These are phyloP conservation scores for Liodrosophila aerea DNA, from an alignment of 2,888 invertebrate genomes.

Conservation along the genomic window DNA sequence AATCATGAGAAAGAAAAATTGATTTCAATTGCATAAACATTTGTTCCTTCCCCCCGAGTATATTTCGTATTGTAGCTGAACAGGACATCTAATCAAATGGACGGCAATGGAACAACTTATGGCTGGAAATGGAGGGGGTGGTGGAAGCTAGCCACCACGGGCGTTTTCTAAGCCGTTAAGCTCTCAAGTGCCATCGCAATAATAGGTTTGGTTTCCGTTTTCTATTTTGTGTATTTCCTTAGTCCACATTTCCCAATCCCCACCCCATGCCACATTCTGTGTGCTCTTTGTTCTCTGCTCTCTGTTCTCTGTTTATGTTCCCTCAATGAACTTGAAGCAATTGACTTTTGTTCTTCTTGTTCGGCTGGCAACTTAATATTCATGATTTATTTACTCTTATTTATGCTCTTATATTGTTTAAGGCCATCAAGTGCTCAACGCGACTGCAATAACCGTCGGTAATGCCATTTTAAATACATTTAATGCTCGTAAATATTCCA, in stretches of 20 bases:
- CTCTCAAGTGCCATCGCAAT: conserved; percentile 51
- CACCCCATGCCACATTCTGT: too few species aligned
- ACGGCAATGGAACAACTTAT: conserved; percentile 42
- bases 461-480: conserved; percentile 71
- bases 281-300: not conserved
- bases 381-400: conserved; percentile 68
- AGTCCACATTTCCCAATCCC: too few species aligned
- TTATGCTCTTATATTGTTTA: conserved; percentile 47
- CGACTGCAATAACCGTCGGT: conserved; percentile 21
- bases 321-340: conserved; percentile 56
- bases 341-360: conserved; percentile 66
- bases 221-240: not conserved
- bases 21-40: conserved; percentile 69
- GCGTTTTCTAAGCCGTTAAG: conserved; percentile 72
- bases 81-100: conserved; percentile 60
- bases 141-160: conserved; percentile 2
- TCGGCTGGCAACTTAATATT: conserved; percentile 62
- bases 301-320: not conserved
- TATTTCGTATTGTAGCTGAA: conserved; percentile 26
- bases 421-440: conserved; percentile 35
- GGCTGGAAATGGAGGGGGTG: conserved; percentile 16
- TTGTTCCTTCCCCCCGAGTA: conserved; percentile 46
- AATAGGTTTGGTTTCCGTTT: conserved; percentile 13
- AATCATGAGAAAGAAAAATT: conserved; percentile 56
- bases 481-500: conserved; percentile 62